Conservation (phyloP, 2,113 vertebrate genomes). For the Rissa tridactyla region DNA sequence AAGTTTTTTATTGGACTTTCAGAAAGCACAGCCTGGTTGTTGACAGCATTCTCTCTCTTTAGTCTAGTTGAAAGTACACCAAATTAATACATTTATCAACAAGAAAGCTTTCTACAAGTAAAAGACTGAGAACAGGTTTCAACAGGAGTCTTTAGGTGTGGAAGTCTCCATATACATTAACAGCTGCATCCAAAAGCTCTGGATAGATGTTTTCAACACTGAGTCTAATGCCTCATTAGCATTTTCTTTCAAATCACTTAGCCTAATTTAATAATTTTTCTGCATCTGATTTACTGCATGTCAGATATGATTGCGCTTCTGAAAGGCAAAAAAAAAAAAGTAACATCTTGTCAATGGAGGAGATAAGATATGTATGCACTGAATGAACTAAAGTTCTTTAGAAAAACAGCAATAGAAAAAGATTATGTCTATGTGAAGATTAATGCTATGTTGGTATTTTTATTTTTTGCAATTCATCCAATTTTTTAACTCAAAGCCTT, state of each 20-base stretch:
- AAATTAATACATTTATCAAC: background rate
- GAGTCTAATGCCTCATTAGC: background rate
- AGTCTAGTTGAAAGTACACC: background rate
- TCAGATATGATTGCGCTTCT: background rate
- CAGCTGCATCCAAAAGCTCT: background rate
- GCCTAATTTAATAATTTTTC: background rate
- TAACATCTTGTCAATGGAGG: background rate
- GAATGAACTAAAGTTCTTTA: background rate
- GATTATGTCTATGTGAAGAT: background rate
- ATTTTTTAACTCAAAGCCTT: background rate
- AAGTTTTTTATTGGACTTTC: background rate
- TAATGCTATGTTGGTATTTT: background rate
- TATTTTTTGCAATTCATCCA: background rate
- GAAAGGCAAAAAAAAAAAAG: background rate
- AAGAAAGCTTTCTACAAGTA: background rate
- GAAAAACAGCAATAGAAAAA: background rate
- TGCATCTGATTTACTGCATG: background rate
- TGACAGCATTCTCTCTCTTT: background rate
- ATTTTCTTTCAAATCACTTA: slow-evolving; percentile 7
- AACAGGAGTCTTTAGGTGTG: background rate
- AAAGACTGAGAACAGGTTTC: background rate
- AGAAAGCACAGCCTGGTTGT: background rate
- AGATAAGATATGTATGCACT: background rate
- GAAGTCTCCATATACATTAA: background rate
- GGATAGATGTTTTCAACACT: background rate